Base-by-base conservation (phyloP, 2,113 vertebrate species). In the Ptilonorhynchus violaceus region DNA sequence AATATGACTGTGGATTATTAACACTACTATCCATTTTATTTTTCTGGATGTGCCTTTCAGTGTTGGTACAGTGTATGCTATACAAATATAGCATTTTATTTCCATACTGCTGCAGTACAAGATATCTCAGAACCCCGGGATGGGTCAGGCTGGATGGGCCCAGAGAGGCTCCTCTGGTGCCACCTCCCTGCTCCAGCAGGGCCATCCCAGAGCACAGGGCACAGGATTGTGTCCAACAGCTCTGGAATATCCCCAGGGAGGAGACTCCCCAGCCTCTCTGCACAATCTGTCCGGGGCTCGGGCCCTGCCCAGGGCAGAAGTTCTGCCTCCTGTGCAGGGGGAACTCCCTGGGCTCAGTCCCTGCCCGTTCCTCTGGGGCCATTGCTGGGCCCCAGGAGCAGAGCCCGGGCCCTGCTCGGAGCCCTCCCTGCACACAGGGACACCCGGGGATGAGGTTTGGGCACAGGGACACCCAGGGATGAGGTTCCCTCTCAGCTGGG, bases 1-100 rank as follows among this genome's bases (percentile, higher is more conserved):
- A 87, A 52, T 58, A 81, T 73, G 75, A 31, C 44, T 87, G 49
- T 75, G 49, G 94, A 92, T 86, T 94, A 92, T 83, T 93, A 84
- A 68, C 19, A 8, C 35, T 37, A 25, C 85, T 67, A 96, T 90
- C 72, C 19, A 46, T 90, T 95, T 84, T 91, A 47, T 94, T 92
- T 82, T 88, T 89, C 73, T 92, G 58, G 20, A 60, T 76, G 14
- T 24, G 30, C 50, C 44, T 95, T 69, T 64, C 49, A 42, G 49
- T 27, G 23, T 17, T 63, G 15, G 23, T 80, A 62, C 16, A 52
- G 5, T 47, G 8, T 23, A 24, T 63, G 41, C 30, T 47, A 7
- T 47, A 77, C 13, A 95, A 74, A 74, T 70, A 33, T 0, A 41
- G 13, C 46, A 14, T 88, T 89, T 89, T 82, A 37, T 82, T 72